A percentile compares a stretch with the other conserved stretches of the same genome.
Conservation (phyloP, 2,113 vertebrate genomes). For the Sciurus niger region DNA sequence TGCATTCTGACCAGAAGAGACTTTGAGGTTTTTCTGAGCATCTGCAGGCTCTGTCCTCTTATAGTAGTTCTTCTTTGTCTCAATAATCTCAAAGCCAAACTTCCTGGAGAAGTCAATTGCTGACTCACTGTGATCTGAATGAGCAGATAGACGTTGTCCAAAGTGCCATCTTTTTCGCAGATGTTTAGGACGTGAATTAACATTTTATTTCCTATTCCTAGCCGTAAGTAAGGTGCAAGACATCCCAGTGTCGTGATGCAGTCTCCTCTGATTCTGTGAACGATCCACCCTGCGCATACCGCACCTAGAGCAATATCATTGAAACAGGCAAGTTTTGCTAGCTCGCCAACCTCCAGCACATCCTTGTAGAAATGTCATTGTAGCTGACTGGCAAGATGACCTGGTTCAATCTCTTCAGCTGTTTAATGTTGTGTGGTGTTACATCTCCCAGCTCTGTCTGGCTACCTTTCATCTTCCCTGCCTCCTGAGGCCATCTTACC, state of each 20-base stretch:
- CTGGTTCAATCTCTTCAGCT: constrained; percentile 85
- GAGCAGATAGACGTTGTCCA: constrained; percentile 99
- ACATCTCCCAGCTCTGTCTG: constrained; percentile 97
- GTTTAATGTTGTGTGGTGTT: constrained; percentile 98
- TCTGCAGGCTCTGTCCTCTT: constrained; percentile 97
- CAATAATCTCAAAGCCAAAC: constrained; percentile 99
- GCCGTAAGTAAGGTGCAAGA: constrained; percentile 88
- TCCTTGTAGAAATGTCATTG: constrained; percentile 99
- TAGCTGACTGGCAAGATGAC: constrained; percentile 98
- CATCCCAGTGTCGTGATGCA: constrained; percentile 98
- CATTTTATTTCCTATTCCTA: constrained; percentile 99
- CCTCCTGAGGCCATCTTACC: no score
- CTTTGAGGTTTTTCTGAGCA: constrained; percentile 94
- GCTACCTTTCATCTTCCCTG: background rate
- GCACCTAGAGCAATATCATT: constrained; percentile 94
- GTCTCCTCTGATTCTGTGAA: constrained; percentile 98
- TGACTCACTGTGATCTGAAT: constrained; percentile 98
- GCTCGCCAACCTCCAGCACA: constrained; percentile 97
- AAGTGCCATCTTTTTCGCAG: constrained; percentile 91
- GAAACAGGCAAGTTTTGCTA: constrained; percentile 99
- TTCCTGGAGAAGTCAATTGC: constrained; percentile 98
- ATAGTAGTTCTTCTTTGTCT: constrained; percentile 86
- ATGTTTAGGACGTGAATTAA: constrained; percentile 91
- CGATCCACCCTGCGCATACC: constrained; percentile 92
- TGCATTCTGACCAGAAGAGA: constrained; percentile 91